Percentiles rank a stretch among this genome's conserved stretches.
Conservation (phyloP, 2,888 invertebrate species). For the Nephrocerus scutellatus region DNA sequence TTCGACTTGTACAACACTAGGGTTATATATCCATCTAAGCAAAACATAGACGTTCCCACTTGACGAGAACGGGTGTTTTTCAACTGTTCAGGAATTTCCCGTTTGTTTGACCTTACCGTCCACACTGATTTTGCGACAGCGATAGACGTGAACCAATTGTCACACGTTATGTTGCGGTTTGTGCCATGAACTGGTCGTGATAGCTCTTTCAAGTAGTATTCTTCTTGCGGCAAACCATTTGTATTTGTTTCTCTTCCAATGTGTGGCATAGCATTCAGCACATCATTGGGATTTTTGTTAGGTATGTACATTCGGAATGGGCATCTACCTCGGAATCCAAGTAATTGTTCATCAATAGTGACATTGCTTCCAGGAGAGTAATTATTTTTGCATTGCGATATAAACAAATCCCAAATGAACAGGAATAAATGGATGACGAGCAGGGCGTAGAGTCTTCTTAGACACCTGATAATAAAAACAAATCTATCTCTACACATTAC, state of each 20-base stretch:
- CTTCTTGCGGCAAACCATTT: slow-evolving; percentile 13
- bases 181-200: too few species aligned
- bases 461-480: slow-evolving; percentile 9
- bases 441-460: slow-evolving; percentile 8
- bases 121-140: too few species aligned
- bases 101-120: too few species aligned
- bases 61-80: slow-evolving; percentile 7
- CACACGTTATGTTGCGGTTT: too few species aligned
- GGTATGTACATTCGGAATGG: slow-evolving; percentile 6
- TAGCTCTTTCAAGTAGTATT: slow-evolving; percentile 15
- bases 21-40: slow-evolving; percentile 12
- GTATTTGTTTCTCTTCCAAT: too few species aligned
- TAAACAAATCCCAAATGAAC: slow-evolving; percentile 11
- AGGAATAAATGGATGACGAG: slow-evolving; percentile 8
- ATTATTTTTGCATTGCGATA: slow-evolving; percentile 7
- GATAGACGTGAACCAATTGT: too few species aligned
- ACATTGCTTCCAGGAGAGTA: slow-evolving; percentile 9
- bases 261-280: too few species aligned
- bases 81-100: too few species aligned
- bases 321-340: slow-evolving; percentile 9
- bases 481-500: slow-evolving; percentile 17
- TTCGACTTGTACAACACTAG: too few species aligned
- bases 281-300: too few species aligned
- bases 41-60: slow-evolving; percentile 5
- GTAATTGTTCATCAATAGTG: slow-evolving; percentile 13